Evolutionary conservation across 2,113 vertebrate genomes (phyloP).

Genomic region (Austrofundulus limnaeus): DNA sequence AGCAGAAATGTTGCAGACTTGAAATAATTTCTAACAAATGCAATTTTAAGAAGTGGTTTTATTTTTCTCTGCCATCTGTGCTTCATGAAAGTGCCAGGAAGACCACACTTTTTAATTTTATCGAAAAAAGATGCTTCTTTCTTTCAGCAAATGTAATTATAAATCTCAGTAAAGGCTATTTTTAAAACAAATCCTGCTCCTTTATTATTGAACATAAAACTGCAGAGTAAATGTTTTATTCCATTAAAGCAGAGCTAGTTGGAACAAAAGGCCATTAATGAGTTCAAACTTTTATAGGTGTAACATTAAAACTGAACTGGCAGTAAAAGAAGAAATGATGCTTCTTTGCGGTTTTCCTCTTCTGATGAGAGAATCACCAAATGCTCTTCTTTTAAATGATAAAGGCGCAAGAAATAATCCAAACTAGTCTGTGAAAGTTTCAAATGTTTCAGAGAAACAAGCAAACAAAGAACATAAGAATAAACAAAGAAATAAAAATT

Average conservation of each 20-base stretch:
- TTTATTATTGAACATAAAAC: not conserved
- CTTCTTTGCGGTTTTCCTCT: slow-evolving; percentile 12
- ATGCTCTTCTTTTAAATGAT: slow-evolving; percentile 15
- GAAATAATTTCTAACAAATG: slow-evolving; percentile 9
- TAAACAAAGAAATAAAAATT: too few relatives aligned
- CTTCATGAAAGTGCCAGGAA: not conserved
- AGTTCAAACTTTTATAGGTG: too few relatives aligned
- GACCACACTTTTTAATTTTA: not conserved
- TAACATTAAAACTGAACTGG: not conserved
- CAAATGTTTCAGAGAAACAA: not conserved
- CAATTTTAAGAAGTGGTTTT: slow-evolving; percentile 29
- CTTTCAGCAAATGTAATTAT: not conserved
- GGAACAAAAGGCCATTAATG: too few relatives aligned
- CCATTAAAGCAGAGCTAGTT: too few relatives aligned
- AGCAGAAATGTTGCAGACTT: slow-evolving; percentile 22
- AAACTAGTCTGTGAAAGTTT: slow-evolving; percentile 11
- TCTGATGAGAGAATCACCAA: slow-evolving; percentile 29
- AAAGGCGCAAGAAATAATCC: slow-evolving; percentile 33
- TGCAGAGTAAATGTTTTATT: too few relatives aligned
- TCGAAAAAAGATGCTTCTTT: not conserved
- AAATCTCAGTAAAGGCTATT: not conserved
- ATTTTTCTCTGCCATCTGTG: slow-evolving; percentile 20
- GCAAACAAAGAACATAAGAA: not conserved
- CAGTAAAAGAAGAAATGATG: slow-evolving; percentile 8
- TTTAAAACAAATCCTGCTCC: not conserved